Percentiles rank a stretch among this genome's conserved stretches.
phyloP scores from a whole-genome alignment of 2,797 vertebrate species.

The Gastrophryne carolinensis region DNA sequence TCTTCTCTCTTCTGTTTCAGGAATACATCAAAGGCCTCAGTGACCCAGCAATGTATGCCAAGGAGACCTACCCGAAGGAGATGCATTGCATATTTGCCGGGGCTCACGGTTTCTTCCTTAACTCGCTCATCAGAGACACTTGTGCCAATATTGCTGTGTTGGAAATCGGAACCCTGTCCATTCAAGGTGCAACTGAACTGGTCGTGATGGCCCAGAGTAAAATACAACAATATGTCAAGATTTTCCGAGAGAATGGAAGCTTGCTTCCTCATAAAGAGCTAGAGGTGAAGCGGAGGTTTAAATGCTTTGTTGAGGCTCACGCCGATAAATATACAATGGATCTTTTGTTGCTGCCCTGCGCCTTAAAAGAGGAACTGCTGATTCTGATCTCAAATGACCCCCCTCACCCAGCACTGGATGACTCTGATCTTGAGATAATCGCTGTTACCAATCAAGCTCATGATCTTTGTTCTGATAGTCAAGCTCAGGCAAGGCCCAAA shows the following conservation, averaged over 20 bases:
- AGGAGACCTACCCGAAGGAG: conserved; percentile 87
- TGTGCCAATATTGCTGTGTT: conserved; percentile 86
- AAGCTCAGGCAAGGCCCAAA: conserved; percentile 67
- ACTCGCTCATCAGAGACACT: conserved; percentile 86
- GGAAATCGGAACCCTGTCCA: conserved; percentile 80
- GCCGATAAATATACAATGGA: conserved; percentile 96
- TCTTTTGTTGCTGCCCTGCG: conserved; percentile 88
- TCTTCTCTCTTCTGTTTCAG: conserved; percentile 66
- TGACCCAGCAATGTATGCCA: conserved; percentile 89
- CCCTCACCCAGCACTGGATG: background rate
- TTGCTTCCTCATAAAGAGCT: conserved; percentile 79
- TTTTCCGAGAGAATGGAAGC: conserved; percentile 84
- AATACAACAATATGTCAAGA: conserved; percentile 89
- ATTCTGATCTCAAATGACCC: conserved; percentile 74
- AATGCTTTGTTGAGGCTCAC: conserved; percentile 89
- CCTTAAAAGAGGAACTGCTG: conserved; percentile 89
- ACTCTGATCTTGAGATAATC: background rate
- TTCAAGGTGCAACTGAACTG: conserved; percentile 83
- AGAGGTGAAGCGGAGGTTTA: conserved; percentile 85
- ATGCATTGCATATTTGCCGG: conserved; percentile 97
- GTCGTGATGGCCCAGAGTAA: conserved; percentile 95
- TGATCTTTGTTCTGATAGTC: background rate
- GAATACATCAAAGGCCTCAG: conserved; percentile 93
- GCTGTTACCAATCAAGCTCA: background rate
- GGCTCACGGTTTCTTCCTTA: conserved; percentile 84